Base-by-base conservation (phyloP, 64 coral and sea anemone genomes). In the Anthopleura sola region DNA sequence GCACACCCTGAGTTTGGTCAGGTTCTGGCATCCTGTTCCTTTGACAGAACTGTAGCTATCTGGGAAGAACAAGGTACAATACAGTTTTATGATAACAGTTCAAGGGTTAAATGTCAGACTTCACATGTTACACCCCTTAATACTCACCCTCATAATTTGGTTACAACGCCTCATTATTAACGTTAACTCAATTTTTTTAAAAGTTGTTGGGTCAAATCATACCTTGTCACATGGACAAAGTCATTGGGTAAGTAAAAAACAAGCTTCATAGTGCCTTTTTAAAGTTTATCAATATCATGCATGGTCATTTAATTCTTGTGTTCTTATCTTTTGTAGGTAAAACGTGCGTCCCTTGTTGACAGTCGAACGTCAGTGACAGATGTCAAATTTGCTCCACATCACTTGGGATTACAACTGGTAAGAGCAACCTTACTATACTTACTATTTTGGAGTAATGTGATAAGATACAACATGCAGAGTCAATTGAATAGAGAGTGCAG, bases 291-390 rank as follows among this genome's bases (percentile, higher is more conserved):
- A n/a, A n/a, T n/a, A n/a, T n/a, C n/a, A n/a, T n/a, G n/a, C n/a
- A n/a, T n/a, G n/a, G n/a, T n/a, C 50, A 53, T 69, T 66, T 60
- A 21, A 37, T 56, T 80, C 62, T 85, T 46, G 9, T 44, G 4
- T 44, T 44, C 4, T 44, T 8, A 44, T 44, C 40, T 44, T 44
- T 44, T 44, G 40, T 20, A 99, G 97, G 97, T 95, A 23, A 99
- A 94, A 86, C 89, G 93, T 85, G 90, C 92, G 17, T 94, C 89
- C 17, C 64, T 99, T 23, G 97, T 99, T 0, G 97, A 99, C 55
- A 99, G 97, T 84, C 91, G 97, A 79, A 99, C 92, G 17, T 99
- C 97, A 46, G 97, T 99, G 39, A 99, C 97, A 90, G 97, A 99
- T 95, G 97, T 99, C 19, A 99, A 99, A 87, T 99, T 99, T 95